Evolutionary conservation across 2,113 vertebrate genomes (phyloP), one percentile per base, ranked within the genome.

Genomic region (Osmerus mordax): DNA sequence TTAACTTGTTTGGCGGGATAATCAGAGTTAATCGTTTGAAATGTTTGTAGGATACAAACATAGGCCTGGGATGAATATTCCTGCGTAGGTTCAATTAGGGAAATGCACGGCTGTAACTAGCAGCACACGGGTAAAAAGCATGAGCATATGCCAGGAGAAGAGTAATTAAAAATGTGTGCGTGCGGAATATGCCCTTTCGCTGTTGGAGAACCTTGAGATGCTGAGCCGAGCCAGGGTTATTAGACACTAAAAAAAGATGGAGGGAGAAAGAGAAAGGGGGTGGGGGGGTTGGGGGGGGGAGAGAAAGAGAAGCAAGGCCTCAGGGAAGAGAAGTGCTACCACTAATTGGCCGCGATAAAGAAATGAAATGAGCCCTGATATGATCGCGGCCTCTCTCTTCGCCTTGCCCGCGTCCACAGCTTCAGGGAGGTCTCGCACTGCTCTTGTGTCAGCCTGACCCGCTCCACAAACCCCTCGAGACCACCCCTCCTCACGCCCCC

Each of bases 341-440:
- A 81, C 85, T 92, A 90, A 91, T 91, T 91, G 84, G 83, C 83
- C 19, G 73, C 64, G 85, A 90, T 93, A 81, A 89, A 85, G 75
- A 78, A 87, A 85, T 87, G 80, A 84, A 83, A 88, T 87, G 82
- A 84, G 74, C 70, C 70, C 77, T 74, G 87, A 87, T 85, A 76
- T 85, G 82, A 87, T 87, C 84, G 87, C 58, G 76, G 72, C 76
- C 32, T 51, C 56, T 32, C 18, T 51, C 32, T 18, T 51, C 3
- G 7, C 4, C 36, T 11, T 4, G 16, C 56, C 4, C 3, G 3
- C 1, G 54, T 6, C 4, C 21, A 16, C 6, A 51, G 64, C 19
- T 51, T 65, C 64, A 21, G 64, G n/a, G 64, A 51, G 64, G 32
- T 65, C 64, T 41, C 18, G 3, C 11, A 5, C 11, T 65, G 64